Evolutionary conservation across 2,113 vertebrate genomes (phyloP), one percentile per base, ranked within the genome.

Genomic region (Bettongia penicillata): DNA sequence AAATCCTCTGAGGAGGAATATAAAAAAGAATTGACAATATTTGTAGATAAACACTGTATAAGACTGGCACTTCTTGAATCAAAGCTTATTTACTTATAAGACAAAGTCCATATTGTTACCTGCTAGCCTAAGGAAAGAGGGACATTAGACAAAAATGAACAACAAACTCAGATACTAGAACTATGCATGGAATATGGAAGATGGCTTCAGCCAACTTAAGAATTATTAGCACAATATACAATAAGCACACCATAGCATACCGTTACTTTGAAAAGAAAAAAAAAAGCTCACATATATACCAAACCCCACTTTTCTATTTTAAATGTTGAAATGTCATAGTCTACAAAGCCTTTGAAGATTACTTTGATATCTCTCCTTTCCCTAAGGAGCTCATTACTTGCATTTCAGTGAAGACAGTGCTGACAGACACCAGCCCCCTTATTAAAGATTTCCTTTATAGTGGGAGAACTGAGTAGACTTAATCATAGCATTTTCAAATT

Each of bases 301-400:
- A 94, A 92, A 95, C 91, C 1, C 51, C 25, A 47, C 9, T 68
- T 47, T 89, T 95, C 89, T 89, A 95, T 53, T 95, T 97, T 94
- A 97, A 97, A 98, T 97, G 95, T 0, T 94, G 93, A 98, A 97
- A 96, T 91, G 97, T 84, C 96, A 97, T 25, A 96, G 94, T 84
- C 77, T 92, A 96, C 43, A 95, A 97, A 95, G 91, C 47, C 97
- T 98, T 98, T 97, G 97, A 98, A 98, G 97, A 97, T 97, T 55
- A 94, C 96, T 98, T 96, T 96, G 96, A 90, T 97, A 97, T 95
- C 89, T 92, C 91, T 84, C 53, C 90, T 48, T 95, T 98, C 97
- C 98, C 98, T n/a, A 61, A 97, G 97, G 97, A 98, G 93, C 98
- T 98, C 97, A 98, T 98, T 98, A 98, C 92, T 97, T 94, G 31